Evolutionary conservation across 2,888 invertebrate species (phyloP).

Genomic region (Zaprionus lineosus): DNA sequence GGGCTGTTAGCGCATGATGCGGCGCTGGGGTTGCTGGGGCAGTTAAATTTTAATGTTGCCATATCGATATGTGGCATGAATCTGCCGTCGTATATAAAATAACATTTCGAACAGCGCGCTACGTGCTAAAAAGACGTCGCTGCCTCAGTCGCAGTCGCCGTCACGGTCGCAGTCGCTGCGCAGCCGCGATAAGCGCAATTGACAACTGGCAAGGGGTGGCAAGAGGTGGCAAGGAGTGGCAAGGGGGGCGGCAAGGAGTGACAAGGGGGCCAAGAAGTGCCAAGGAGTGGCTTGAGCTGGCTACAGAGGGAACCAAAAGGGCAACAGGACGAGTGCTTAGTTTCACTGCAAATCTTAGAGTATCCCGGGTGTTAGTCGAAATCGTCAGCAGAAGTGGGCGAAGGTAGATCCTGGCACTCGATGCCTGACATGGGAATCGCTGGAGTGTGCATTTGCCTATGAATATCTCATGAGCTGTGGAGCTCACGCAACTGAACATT

Average conservation of each 20-base stretch:
- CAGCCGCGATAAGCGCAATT: conserved; percentile 18
- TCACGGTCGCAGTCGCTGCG: conserved; percentile 15
- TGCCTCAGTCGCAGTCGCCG: not conserved
- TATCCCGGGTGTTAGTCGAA: conserved; percentile 19
- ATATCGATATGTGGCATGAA: conserved; percentile 77
- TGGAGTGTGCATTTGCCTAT: conserved; percentile 39
- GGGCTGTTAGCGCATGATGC: conserved; percentile 10
- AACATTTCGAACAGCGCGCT: conserved; percentile 60
- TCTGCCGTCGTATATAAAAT: conserved; percentile 53
- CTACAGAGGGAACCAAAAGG: too few relatives aligned
- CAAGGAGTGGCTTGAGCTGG: too few relatives aligned
- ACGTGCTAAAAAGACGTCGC: conserved; percentile 50
- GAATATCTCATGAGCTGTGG: conserved; percentile 63
- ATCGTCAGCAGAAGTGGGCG: conserved; percentile 1
- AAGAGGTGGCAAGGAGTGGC: not conserved
- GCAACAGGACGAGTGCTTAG: conserved; percentile 6
- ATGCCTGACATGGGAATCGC: conserved; percentile 7
- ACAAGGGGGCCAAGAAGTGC: not conserved
- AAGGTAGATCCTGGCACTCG: not conserved
- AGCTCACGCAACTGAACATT: conserved; percentile 40
- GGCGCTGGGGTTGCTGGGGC: conserved; percentile 52
- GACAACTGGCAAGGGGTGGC: not conserved
- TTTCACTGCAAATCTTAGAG: conserved; percentile 19
- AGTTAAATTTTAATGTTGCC: conserved; percentile 81
- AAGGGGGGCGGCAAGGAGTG: not conserved